Evolutionary conservation across 2,797 vertebrate genomes (phyloP).

Genomic region (Cossypha polioptera): DNA sequence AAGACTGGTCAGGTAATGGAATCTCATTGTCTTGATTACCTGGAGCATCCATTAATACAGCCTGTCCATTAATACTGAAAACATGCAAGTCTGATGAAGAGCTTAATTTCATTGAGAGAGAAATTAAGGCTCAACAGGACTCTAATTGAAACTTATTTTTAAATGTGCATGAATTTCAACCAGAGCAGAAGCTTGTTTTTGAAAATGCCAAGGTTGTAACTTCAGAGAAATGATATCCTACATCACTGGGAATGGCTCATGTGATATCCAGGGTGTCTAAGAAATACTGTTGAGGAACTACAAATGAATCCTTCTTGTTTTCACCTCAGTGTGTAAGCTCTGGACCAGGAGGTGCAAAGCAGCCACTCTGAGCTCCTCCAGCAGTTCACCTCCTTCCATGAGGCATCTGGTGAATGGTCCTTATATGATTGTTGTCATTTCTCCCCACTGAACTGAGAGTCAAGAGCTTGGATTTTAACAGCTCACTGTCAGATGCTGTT

Average conservation of each 20-base stretch:
- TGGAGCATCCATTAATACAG: background rate
- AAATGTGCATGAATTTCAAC: background rate
- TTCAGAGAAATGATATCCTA: background rate
- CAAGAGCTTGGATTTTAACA: background rate
- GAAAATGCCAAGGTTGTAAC: background rate
- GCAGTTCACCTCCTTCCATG: background rate
- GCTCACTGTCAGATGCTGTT: background rate
- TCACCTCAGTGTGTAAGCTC: background rate
- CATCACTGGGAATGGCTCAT: background rate
- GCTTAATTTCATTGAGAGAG: background rate
- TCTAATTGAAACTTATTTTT: background rate
- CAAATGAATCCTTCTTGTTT: accelerated
- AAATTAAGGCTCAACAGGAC: background rate
- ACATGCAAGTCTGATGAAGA: background rate
- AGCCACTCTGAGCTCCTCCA: background rate
- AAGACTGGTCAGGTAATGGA: background rate
- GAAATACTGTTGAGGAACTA: background rate
- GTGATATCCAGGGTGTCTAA: background rate
- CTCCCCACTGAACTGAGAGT: background rate
- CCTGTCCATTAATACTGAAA: background rate
- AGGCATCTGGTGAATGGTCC: background rate
- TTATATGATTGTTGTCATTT: background rate
- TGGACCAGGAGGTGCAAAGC: background rate
- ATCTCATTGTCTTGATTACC: background rate
- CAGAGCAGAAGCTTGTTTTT: background rate